phyloP scores from a whole-genome alignment of 1,140 invertebrate species.

The Drosophila miranda region DNA sequence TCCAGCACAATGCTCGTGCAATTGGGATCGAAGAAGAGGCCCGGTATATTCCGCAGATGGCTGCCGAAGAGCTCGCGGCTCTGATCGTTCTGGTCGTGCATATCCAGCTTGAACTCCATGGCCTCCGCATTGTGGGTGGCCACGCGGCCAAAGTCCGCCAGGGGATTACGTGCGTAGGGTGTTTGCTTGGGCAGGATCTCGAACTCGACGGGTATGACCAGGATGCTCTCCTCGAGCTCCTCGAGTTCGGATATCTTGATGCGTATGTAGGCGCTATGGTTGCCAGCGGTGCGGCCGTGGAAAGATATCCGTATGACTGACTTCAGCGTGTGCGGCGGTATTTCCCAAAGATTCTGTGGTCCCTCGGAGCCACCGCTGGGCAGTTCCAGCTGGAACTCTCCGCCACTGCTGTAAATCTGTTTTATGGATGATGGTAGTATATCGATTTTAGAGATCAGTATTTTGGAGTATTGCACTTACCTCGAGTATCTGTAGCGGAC shows the following conservation, averaged over 20 bases:
- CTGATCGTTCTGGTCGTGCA: conserved; percentile 56
- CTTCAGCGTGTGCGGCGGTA: conserved; percentile 94
- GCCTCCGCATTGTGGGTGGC: conserved; percentile 49
- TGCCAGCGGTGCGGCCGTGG: conserved; percentile 85
- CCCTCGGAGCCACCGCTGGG: conserved; percentile 89
- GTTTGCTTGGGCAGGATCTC: conserved; percentile 90
- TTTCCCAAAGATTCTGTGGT: conserved; percentile 92
- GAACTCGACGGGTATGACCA: conserved; percentile 93
- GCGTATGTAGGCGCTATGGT: conserved; percentile 82
- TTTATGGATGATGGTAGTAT: neutral
- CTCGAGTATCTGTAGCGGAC: conserved; percentile 90
- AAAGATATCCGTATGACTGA: conserved; percentile 94
- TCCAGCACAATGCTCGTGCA: conserved; percentile 63
- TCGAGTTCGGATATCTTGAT: conserved; percentile 72
- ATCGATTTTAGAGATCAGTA: neutral
- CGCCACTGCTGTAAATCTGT: conserved; percentile 91
- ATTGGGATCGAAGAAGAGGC: conserved; percentile 55
- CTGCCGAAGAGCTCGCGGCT: conserved; percentile 49
- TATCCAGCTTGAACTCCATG: conserved; percentile 60
- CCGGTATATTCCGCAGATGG: conserved; percentile 59
- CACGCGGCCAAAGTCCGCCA: conserved; percentile 90
- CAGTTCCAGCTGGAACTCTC: conserved; percentile 95
- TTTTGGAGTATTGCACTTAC: conserved; percentile 1
- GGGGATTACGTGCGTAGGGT: conserved; percentile 89
- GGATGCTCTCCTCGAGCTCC: conserved; percentile 82